Percentiles rank a stretch among this genome's conserved stretches.
Evolutionary conservation across 2,797 vertebrate species (phyloP).

Genomic region (Scyliorhinus canicula): DNA sequence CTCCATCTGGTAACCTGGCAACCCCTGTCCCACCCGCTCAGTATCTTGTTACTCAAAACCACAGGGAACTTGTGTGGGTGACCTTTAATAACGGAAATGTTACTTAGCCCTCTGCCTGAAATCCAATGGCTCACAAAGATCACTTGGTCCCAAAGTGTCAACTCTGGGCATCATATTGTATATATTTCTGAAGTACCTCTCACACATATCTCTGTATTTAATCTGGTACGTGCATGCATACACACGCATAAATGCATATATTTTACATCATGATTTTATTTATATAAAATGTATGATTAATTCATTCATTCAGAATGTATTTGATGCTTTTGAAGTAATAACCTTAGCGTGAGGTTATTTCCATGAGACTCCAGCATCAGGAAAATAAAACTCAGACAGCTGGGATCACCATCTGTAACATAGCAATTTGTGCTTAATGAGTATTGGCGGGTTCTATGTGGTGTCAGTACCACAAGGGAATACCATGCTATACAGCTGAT

Average conservation of each 20-base stretch:
- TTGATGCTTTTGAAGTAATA: neutral
- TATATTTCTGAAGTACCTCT: neutral
- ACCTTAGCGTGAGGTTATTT: neutral
- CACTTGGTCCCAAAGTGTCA: neutral
- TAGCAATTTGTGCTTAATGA: neutral
- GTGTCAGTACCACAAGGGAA: neutral
- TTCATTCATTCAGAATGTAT: neutral
- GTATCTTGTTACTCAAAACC: neutral
- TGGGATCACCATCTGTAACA: neutral
- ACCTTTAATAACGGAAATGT: neutral
- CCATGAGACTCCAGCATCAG: neutral
- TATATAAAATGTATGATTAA: neutral
- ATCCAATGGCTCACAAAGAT: neutral
- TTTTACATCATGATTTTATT: neutral
- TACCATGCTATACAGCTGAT: neutral
- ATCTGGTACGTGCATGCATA: neutral
- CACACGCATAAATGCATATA: neutral
- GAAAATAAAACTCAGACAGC: neutral
- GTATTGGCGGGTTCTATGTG: neutral
- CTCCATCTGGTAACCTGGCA: neutral
- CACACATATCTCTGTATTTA: neutral
- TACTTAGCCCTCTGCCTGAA: neutral
- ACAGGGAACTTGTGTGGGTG: neutral
- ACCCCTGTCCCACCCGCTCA: neutral
- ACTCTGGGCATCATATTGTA: neutral